Percentiles rank a stretch among this genome's conserved stretches.
These are phyloP conservation scores for Sula dactylatra DNA, from an alignment of 2,113 vertebrate species.

Conservation along the genomic window DNA sequence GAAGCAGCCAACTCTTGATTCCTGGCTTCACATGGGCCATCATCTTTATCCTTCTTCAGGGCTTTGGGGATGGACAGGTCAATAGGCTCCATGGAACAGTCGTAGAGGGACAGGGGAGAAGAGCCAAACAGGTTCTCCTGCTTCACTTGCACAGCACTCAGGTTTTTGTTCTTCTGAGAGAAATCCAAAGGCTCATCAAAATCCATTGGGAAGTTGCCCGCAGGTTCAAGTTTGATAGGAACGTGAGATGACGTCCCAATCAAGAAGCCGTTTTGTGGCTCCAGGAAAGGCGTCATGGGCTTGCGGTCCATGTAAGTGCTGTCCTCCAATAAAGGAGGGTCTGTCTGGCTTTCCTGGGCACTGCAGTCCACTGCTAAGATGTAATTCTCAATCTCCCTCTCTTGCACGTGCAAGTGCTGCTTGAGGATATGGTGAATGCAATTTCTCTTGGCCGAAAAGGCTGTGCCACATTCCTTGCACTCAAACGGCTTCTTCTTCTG, in stretches of 20 bases:
- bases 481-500: slow-evolving; percentile 93
- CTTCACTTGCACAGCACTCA: slow-evolving; percentile 78
- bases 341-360: slow-evolving; percentile 44
- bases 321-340: slow-evolving; percentile 56
- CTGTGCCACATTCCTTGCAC: slow-evolving; percentile 88
- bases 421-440: slow-evolving; percentile 96
- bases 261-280: slow-evolving; percentile 70
- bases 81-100: slow-evolving; percentile 87
- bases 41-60: slow-evolving; percentile 74
- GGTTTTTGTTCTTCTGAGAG: slow-evolving; percentile 83
- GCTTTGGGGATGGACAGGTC: slow-evolving; percentile 92
- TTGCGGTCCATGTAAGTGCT: slow-evolving; percentile 67
- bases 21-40: slow-evolving; percentile 63
- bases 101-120: slow-evolving; percentile 66
- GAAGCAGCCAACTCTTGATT: slow-evolving; percentile 65
- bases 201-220: slow-evolving; percentile 71
- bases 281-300: slow-evolving; percentile 66
- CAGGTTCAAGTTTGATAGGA: slow-evolving; percentile 82
- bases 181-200: slow-evolving; percentile 93
- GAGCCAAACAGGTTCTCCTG: slow-evolving; percentile 74
- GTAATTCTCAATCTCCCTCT: slow-evolving; percentile 90
- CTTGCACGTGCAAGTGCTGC: slow-evolving; percentile 92
- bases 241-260: slow-evolving; percentile 6
- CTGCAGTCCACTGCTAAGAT: slow-evolving; percentile 78
- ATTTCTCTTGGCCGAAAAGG: slow-evolving; percentile 92